Conservation (phyloP, 1,140 invertebrate genomes). For the Spodoptera litura region DNA sequence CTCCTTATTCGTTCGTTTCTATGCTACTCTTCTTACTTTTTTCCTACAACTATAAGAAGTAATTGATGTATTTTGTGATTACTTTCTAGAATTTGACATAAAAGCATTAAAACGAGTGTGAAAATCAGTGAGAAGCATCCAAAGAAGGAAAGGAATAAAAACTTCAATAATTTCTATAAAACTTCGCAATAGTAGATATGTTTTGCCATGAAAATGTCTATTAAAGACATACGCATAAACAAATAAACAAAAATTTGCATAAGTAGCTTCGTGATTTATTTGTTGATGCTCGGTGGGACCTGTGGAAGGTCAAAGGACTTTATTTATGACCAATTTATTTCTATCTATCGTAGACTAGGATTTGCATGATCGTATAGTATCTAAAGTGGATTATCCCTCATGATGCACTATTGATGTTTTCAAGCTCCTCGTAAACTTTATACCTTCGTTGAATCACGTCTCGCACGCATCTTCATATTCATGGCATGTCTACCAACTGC, state of each 20-base stretch:
- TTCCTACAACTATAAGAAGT: too few relatives aligned
- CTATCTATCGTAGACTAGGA: slow-evolving; percentile 59
- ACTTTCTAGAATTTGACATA: too few relatives aligned
- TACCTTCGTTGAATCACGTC: slow-evolving; percentile 53
- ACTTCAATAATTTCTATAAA: too few relatives aligned
- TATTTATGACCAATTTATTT: slow-evolving; percentile 61
- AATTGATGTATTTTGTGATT: too few relatives aligned
- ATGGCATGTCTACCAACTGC: slow-evolving; percentile 22
- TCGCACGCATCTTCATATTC: slow-evolving; percentile 43
- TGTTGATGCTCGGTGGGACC: slow-evolving; percentile 25
- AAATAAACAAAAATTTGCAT: slow-evolving; percentile 1
- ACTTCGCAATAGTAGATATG: too few relatives aligned
- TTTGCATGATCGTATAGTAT: slow-evolving; percentile 57
- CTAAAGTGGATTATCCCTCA: slow-evolving; percentile 61
- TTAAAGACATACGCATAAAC: too few relatives aligned
- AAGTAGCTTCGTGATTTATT: slow-evolving; percentile 30
- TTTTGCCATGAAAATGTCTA: too few relatives aligned
- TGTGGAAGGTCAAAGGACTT: slow-evolving; percentile 56
- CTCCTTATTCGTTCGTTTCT: too few relatives aligned
- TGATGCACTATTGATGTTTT: slow-evolving; percentile 65
- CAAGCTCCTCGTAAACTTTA: slow-evolving; percentile 58
- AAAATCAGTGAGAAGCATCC: too few relatives aligned
- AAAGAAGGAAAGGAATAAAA: too few relatives aligned
- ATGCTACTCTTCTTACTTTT: too few relatives aligned
- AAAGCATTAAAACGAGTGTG: too few relatives aligned